phyloP scores from a whole-genome alignment of 2,797 vertebrate species.

The Danio aesculapii region DNA sequence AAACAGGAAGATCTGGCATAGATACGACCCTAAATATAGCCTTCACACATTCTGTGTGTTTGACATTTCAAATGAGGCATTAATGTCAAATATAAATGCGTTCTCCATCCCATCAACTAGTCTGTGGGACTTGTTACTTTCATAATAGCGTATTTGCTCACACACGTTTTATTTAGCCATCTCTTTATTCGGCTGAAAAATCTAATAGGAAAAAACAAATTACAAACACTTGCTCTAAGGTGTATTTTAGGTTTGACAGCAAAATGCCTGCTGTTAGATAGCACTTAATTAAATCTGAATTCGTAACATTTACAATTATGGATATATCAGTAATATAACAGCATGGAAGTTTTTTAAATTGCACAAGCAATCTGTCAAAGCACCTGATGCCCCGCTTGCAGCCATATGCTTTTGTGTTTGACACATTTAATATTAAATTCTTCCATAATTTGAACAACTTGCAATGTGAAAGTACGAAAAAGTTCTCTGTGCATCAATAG shows the following conservation, averaged over 20 bases:
- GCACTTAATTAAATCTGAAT: conserved; percentile 1
- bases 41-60: neutral
- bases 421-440: neutral
- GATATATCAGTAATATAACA: neutral
- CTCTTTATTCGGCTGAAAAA: conserved; percentile 33
- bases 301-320: conserved; percentile 5
- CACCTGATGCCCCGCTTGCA: conserved; percentile 1
- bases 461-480: neutral
- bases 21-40: conserved; percentile 16
- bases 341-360: conserved; percentile 1
- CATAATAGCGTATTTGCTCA: neutral
- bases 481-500: no score
- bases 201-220: neutral
- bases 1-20: neutral
- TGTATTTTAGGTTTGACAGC: neutral
- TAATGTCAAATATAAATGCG: conserved; percentile 11
- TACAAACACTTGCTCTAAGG: neutral
- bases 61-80: neutral
- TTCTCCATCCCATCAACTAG: neutral
- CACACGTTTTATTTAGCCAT: conserved; percentile 31
- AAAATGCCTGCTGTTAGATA: neutral
- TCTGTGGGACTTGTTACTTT: neutral
- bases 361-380: neutral
- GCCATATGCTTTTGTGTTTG: conserved; percentile 7
- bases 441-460: neutral